A percentile compares a stretch with the other conserved stretches of the same genome.
Evolutionary conservation across 1,140 invertebrate species (phyloP).

Genomic region (Mamestra configurata): DNA sequence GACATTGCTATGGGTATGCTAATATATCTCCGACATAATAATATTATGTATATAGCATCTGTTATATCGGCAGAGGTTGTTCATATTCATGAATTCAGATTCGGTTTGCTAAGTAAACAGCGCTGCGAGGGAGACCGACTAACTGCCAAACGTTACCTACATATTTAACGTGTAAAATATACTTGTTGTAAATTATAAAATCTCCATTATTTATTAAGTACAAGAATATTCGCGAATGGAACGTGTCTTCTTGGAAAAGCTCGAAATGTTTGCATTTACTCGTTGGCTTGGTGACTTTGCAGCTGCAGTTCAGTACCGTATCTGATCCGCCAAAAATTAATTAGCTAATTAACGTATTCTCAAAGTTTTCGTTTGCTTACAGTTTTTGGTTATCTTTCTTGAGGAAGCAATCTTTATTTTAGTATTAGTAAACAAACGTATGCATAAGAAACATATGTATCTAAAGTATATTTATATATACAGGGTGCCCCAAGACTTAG

Average conservation of each 20-base stretch:
- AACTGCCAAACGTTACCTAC: constrained; percentile 26
- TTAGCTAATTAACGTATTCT: no score
- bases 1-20: background rate
- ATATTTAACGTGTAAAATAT: constrained; percentile 20
- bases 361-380: no score
- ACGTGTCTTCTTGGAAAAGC: background rate
- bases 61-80: constrained; percentile 47
- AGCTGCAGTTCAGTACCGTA: background rate
- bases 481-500: no score
- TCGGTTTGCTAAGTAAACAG: constrained; percentile 63
- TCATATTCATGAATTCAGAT: constrained; percentile 63
- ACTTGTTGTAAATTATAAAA: constrained; percentile 1
- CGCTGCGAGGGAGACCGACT: constrained; percentile 38
- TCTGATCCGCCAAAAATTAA: background rate
- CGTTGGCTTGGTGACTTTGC: background rate
- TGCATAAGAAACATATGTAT: no score
- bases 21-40: constrained; percentile 18
- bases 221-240: background rate
- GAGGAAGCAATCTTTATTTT: no score
- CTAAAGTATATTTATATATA: no score
- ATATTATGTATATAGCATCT: constrained; percentile 38
- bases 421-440: no score
- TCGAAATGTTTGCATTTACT: background rate
- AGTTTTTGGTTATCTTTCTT: no score
- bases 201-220: background rate